phyloP scores from a whole-genome alignment of 2,888 invertebrate species.

The Parnassius smintheus region DNA sequence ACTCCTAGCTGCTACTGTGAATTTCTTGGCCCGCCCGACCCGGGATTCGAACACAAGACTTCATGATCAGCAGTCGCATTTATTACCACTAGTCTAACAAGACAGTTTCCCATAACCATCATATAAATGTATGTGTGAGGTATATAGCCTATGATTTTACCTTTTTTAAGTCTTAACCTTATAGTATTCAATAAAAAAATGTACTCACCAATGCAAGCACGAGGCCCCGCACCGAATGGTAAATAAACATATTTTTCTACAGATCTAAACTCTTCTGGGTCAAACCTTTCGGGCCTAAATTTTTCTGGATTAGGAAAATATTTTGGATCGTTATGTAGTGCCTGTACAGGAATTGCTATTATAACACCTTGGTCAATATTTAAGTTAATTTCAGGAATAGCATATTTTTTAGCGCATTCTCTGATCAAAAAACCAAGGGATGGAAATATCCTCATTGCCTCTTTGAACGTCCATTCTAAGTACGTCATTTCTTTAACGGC shows the following conservation, averaged over 20 bases:
- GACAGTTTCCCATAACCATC: too few species aligned
- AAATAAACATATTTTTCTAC: conserved; percentile 42
- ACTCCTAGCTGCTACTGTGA: too few species aligned
- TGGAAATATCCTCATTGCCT: conserved; percentile 68
- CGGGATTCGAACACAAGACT: too few species aligned
- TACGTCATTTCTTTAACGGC: conserved; percentile 67
- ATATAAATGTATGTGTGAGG: too few species aligned
- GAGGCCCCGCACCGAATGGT: conserved; percentile 70
- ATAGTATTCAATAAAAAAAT: background rate
- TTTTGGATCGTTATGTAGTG: conserved; percentile 61
- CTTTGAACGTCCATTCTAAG: conserved; percentile 65
- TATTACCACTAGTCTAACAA: too few species aligned
- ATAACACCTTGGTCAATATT: conserved; percentile 60
- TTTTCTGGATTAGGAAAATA: conserved; percentile 60
- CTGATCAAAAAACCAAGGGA: conserved; percentile 61
- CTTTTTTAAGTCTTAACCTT: too few species aligned
- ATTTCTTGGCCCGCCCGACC: too few species aligned
- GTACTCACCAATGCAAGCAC: conserved; percentile 66
- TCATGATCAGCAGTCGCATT: too few species aligned
- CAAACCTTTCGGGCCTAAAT: conserved; percentile 35
- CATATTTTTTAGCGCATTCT: conserved; percentile 60
- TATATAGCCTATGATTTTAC: too few species aligned
- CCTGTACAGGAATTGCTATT: conserved; percentile 63
- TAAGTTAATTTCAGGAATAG: conserved; percentile 60
- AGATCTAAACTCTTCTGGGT: conserved; percentile 59